phyloP scores from a whole-genome alignment of 2,113 vertebrate species.

The Silurus glanis region DNA sequence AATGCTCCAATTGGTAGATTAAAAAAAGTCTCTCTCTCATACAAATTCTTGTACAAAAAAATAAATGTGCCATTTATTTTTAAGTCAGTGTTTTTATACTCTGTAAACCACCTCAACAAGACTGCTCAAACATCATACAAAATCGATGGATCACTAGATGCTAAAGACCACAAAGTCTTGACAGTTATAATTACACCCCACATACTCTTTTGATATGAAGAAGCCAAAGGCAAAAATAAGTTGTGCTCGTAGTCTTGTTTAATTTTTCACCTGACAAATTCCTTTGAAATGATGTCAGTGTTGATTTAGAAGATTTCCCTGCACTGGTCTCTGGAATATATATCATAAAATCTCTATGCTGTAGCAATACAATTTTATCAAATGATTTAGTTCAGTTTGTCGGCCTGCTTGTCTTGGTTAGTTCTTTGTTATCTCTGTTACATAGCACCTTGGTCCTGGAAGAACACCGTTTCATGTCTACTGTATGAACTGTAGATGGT shows the following conservation, averaged over 20 bases:
- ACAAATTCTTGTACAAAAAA: background rate
- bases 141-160: background rate
- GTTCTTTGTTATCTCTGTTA: too few species aligned
- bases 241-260: constrained; percentile 6
- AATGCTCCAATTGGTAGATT: background rate
- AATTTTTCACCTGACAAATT: background rate
- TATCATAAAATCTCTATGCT: too few species aligned
- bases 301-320: background rate
- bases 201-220: background rate
- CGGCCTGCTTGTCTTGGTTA: too few species aligned
- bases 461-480: too few species aligned
- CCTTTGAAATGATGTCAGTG: background rate
- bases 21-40: background rate
- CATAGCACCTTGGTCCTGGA: too few species aligned
- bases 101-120: background rate
- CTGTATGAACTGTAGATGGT: too few species aligned
- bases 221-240: constrained; percentile 47
- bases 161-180: constrained; percentile 41
- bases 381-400: too few species aligned
- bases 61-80: too few species aligned
- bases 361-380: too few species aligned
- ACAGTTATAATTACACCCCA: constrained; percentile 48
- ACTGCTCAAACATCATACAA: background rate
- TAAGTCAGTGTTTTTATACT: background rate
- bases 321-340: background rate